Percentiles rank a stretch among this genome's conserved stretches.
These are phyloP conservation scores for Saimiri boliviensis DNA, from an alignment of 2,113 vertebrate species.

Conservation along the genomic window DNA sequence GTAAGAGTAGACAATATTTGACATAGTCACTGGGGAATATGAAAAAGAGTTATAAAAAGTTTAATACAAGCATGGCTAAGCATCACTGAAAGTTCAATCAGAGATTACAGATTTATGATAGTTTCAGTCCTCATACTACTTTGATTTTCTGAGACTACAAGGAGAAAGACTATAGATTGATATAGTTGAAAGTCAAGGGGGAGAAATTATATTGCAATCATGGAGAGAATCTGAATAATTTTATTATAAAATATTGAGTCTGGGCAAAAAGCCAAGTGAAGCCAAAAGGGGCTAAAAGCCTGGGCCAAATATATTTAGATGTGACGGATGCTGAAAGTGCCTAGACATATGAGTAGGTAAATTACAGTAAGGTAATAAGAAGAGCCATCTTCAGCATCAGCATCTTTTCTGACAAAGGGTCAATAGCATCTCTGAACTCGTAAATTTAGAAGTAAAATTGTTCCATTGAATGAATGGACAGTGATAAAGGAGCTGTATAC, in stretches of 20 bases:
- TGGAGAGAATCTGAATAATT: not conserved
- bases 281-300: not conserved
- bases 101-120: not conserved
- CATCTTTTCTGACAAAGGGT: conserved; percentile 45
- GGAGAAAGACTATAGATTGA: not conserved
- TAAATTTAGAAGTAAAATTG: conserved; percentile 44
- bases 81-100: not conserved
- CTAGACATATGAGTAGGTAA: not conserved
- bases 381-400: conserved; percentile 26
- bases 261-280: not conserved
- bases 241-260: not conserved
- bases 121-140: not conserved
- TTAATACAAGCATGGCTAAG: not conserved
- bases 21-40: not conserved
- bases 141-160: not conserved
- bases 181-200: not conserved
- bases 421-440: conserved; percentile 26
- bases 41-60: not conserved
- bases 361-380: not conserved
- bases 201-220: not conserved
- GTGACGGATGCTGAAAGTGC: not conserved
- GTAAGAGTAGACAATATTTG: not conserved
- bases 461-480: not conserved
- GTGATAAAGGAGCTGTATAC: not conserved
- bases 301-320: not conserved